These are phyloP conservation scores for Eledona agricola DNA, from an alignment of 2,888 invertebrate species.

Conservation along the genomic window DNA sequence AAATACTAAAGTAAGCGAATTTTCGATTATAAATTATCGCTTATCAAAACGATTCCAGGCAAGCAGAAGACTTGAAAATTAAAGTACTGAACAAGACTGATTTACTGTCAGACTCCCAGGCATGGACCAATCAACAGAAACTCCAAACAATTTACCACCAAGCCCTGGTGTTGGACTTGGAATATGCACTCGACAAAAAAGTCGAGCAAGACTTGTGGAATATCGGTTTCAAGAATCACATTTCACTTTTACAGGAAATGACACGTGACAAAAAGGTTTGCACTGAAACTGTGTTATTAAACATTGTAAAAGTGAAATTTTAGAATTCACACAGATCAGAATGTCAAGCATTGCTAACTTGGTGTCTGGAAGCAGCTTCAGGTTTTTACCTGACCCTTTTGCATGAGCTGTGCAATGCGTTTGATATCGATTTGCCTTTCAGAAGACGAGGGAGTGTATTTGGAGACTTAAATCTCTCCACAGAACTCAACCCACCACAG, in stretches of 20 bases:
- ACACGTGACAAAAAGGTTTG: constrained; percentile 81
- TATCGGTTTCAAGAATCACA: constrained; percentile 87
- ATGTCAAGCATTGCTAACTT: constrained; percentile 78
- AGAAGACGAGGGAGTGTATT: constrained; percentile 63
- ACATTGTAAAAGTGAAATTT: constrained; percentile 45
- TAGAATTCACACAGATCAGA: constrained; percentile 79
- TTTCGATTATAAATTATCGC: constrained; percentile 8
- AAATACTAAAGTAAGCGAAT: constrained; percentile 78
- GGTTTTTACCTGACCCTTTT: constrained; percentile 85
- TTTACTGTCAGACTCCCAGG: constrained; percentile 58
- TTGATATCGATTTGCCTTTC: constrained; percentile 83
- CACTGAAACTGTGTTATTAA: constrained; percentile 9
- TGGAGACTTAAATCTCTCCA: constrained; percentile 52
- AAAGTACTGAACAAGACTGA: constrained; percentile 71
- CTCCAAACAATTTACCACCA: constrained; percentile 71
- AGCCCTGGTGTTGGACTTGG: constrained; percentile 80
- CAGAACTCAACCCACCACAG: constrained; percentile 64
- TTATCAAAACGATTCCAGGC: constrained; percentile 62
- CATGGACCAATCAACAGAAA: constrained; percentile 65
- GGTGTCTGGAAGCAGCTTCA: constrained; percentile 84
- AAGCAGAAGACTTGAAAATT: constrained; percentile 78
- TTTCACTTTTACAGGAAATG: constrained; percentile 78
- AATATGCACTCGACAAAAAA: constrained; percentile 88
- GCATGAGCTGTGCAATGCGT: constrained; percentile 83
- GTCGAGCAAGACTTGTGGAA: constrained; percentile 92